Percentiles rank a stretch among this genome's conserved stretches.
Evolutionary conservation across 1,140 invertebrate species (phyloP).

Genomic region (Drosophila navojoa): DNA sequence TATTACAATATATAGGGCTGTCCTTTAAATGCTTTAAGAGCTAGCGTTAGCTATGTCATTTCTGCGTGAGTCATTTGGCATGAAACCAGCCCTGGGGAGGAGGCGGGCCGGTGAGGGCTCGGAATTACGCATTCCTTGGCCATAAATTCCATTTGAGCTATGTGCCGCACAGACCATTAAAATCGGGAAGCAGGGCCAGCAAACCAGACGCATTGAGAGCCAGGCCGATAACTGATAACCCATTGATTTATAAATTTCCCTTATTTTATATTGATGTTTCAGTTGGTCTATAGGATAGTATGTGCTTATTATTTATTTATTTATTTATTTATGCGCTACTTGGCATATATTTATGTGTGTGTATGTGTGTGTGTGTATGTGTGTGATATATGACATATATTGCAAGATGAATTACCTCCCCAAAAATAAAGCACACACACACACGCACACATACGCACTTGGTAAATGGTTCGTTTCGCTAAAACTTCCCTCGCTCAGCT

Average conservation of each 20-base stretch:
- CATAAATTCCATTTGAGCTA: conserved; percentile 13
- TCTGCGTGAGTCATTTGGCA: conserved; percentile 28
- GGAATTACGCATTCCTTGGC: conserved; percentile 7
- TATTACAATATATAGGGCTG: too few relatives aligned
- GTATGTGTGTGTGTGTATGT: conserved; percentile 3
- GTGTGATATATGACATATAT: conserved; percentile 58
- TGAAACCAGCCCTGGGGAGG: not conserved
- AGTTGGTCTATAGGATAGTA: not conserved
- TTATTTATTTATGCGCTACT: not conserved
- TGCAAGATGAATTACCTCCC: conserved; percentile 57
- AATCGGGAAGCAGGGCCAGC: conserved; percentile 2
- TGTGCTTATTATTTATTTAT: conserved; percentile 25
- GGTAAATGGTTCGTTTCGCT: conserved; percentile 23
- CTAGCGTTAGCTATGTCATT: conserved; percentile 21
- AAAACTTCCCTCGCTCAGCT: conserved; percentile 56
- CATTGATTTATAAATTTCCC: conserved; percentile 18
- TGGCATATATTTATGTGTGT: conserved; percentile 2
- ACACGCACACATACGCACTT: conserved; percentile 1
- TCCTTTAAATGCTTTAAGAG: not conserved
- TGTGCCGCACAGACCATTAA: not conserved
- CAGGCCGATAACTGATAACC: conserved; percentile 14
- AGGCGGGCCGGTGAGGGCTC: not conserved
- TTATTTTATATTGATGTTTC: conserved; percentile 2
- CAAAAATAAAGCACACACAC: conserved; percentile 37
- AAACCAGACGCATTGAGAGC: conserved; percentile 1